Evolutionary conservation across 2,797 vertebrate species (phyloP).

Genomic region (Bradypodion ventrale): DNA sequence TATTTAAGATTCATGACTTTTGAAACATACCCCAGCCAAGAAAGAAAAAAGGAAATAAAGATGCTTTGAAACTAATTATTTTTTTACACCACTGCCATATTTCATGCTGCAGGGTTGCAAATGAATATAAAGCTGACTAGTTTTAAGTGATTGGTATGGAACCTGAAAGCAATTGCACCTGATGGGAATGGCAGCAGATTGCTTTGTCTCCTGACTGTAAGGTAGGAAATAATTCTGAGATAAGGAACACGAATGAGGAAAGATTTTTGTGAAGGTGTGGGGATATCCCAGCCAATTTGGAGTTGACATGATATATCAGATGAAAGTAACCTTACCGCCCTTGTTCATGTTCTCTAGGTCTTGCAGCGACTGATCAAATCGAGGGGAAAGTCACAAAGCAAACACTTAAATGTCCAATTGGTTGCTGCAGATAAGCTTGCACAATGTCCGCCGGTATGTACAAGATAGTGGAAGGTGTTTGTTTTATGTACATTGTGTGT

Average conservation of each 20-base stretch:
- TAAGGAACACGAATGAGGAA: neutral
- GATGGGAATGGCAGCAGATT: neutral
- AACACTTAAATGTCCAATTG: conserved; percentile 97
- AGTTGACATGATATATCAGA: too few relatives aligned
- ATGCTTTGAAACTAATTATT: neutral
- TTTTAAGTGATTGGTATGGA: accelerated
- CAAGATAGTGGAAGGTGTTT: conserved; percentile 27
- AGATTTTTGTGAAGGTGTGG: neutral
- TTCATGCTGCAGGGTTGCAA: neutral
- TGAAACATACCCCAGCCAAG: neutral
- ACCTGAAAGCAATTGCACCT: neutral
- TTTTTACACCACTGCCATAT: neutral
- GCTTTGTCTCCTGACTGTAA: neutral
- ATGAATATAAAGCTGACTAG: neutral
- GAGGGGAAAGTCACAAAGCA: conserved; percentile 97
- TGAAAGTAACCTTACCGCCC: accelerated
- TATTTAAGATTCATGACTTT: neutral
- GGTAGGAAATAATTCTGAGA: neutral
- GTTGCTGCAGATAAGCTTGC: conserved; percentile 96
- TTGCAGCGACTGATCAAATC: conserved; percentile 97
- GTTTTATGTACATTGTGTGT: neutral
- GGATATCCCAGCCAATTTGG: too few relatives aligned
- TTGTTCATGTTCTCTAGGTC: conserved; percentile 79
- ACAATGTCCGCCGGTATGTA: conserved; percentile 95
- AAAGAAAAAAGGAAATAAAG: neutral